phyloP scores from a whole-genome alignment of 2,797 vertebrate genomes.

The Mormyrus hasselquistii region DNA sequence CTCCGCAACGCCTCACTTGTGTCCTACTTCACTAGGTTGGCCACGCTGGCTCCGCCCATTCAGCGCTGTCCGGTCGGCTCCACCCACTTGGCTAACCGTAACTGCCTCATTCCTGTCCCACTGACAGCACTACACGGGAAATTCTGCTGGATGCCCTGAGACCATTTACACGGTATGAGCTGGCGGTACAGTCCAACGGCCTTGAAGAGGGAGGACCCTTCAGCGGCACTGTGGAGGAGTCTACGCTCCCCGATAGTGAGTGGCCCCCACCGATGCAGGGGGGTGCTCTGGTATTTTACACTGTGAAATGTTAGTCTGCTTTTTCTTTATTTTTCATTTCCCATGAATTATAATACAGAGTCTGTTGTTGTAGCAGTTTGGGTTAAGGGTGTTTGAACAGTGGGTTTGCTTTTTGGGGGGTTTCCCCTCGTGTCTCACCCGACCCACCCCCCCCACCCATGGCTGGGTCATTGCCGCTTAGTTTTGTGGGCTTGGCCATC shows the following conservation, averaged over 20 bases:
- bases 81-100: neutral
- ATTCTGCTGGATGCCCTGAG: slow-evolving; percentile 81
- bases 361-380: neutral
- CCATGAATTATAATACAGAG: neutral
- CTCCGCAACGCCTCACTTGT: slow-evolving; percentile 87
- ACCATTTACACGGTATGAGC: slow-evolving; percentile 90
- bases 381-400: neutral
- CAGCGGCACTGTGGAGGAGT: slow-evolving; percentile 78
- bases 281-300: neutral
- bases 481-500: neutral
- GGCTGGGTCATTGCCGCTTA: neutral
- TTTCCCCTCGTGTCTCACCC: neutral
- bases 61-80: neutral
- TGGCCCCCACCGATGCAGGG: slow-evolving; percentile 22
- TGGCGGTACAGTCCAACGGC: slow-evolving; percentile 90
- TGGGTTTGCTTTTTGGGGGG: neutral
- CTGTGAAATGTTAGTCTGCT: neutral
- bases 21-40: slow-evolving; percentile 87
- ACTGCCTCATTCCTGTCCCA: slow-evolving; percentile 12
- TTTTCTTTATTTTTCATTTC: neutral
- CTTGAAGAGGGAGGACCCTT: slow-evolving; percentile 80
- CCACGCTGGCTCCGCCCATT: neutral
- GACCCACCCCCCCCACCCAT: neutral
- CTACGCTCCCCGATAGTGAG: slow-evolving; percentile 88
- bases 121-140: slow-evolving; percentile 79